Evolutionary conservation across 1,140 invertebrate genomes (phyloP).

Genomic region (Penaeus indicus): DNA sequence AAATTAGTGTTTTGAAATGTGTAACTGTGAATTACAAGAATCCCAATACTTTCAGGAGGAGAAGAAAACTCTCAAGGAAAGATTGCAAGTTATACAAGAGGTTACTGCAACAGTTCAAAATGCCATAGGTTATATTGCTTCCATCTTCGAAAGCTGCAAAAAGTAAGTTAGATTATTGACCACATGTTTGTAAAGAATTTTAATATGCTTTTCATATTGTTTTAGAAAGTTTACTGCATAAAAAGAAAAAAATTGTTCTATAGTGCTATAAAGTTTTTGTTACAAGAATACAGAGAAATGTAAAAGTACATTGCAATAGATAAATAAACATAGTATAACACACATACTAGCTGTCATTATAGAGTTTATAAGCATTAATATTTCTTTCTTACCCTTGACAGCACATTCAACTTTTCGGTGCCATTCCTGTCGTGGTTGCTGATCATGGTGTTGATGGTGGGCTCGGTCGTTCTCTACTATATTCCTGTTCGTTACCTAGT

Average conservation of each 20-base stretch:
- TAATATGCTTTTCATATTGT: neutral
- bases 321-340: no score
- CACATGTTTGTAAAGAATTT: slow-evolving; percentile 23
- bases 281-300: neutral
- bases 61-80: slow-evolving; percentile 94
- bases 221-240: neutral
- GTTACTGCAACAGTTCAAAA: slow-evolving; percentile 95
- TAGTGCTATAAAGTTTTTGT: neutral
- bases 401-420: slow-evolving; percentile 96
- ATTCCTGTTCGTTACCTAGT: slow-evolving; percentile 93
- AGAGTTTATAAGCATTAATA: no score
- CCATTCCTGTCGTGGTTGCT: slow-evolving; percentile 96
- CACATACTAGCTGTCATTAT: no score
- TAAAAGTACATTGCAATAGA: neutral
- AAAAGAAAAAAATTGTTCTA: no score
- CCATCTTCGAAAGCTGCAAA: slow-evolving; percentile 91
- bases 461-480: slow-evolving; percentile 85
- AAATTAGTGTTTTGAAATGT: no score
- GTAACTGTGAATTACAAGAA: no score
- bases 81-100: slow-evolving; percentile 94
- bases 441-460: slow-evolving; percentile 81
- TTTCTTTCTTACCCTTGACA: slow-evolving; percentile 73
- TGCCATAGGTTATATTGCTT: slow-evolving; percentile 91
- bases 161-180: slow-evolving; percentile 79
- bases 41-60: slow-evolving; percentile 79